Base-by-base conservation (phyloP, 2,888 invertebrate genomes). In the Melieria crassipennis region DNA sequence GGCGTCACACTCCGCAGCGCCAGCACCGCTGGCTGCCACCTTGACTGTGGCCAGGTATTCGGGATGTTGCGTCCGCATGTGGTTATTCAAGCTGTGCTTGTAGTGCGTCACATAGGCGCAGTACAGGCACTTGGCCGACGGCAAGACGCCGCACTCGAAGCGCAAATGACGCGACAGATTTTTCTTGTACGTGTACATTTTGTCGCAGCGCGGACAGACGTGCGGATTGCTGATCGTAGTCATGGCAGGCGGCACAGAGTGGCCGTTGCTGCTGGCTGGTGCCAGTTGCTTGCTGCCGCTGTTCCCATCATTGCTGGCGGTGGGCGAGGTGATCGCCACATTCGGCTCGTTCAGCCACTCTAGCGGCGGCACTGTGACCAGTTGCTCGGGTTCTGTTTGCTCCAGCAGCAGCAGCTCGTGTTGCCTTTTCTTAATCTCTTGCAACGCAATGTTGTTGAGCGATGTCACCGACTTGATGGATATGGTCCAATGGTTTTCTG, bases 121-220 rank as follows among this genome's bases (percentile, higher is more conserved):
- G 76, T 88, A 87, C 1, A 87, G 86, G 75, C 91, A 91, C 71
- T 86, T 85, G 77, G 89, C 89, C 61, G 88, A 88, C 0, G 90
- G 90, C 73, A 87, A 87, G 70, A 89, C 88, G 68, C 90, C 90
- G 77, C 91, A 91, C 78, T 91, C 90, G 77, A 89, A 88, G 71
- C 88, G 88, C 76, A 89, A 78, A 78, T 91, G 91, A 11, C 90
- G 87, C 72, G 88, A 88, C 77, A 91, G 86, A 78, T 90, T 90
- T 77, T 89, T 88, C 74, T 89, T 87, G 83, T 90, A 89, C 60
- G 89, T 89, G 80, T 91, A 91, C 57, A 84, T 84, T 78, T 89
- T 90, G 58, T 87, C 86, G 79, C 91, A 91, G n/a, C 87, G 87
- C 1, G 88, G 87, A 78, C 91, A 91, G 48, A 87, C 82, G 71